A percentile compares a stretch with the other conserved stretches of the same genome.
phyloP scores from a whole-genome alignment of 2,797 vertebrate species.

The Holocentrus rufus region DNA sequence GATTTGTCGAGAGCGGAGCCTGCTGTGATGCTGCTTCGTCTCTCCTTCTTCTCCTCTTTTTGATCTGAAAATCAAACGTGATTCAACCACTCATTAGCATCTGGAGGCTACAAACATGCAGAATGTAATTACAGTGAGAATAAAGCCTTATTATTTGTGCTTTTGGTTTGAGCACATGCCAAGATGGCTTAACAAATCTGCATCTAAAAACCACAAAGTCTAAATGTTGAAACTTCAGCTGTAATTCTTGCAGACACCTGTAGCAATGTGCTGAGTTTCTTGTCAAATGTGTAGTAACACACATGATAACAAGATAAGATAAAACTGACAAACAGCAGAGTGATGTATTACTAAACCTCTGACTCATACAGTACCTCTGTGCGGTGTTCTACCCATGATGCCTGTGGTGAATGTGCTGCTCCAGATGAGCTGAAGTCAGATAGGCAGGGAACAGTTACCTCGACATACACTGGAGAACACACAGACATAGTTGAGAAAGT shows the following conservation, averaged over 20 bases:
- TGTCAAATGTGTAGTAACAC: neutral
- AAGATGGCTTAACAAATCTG: neutral
- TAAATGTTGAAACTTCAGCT: slow-evolving; percentile 1
- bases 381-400: slow-evolving; percentile 86
- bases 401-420: slow-evolving; percentile 62
- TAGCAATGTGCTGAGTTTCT: neutral
- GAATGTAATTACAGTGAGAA: slow-evolving; percentile 49
- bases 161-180: neutral
- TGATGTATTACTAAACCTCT: neutral
- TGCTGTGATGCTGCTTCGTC: slow-evolving; percentile 80
- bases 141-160: slow-evolving; percentile 21
- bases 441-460: slow-evolving; percentile 41
- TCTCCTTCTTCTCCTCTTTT: slow-evolving; percentile 88
- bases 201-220: neutral
- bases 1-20: slow-evolving; percentile 83
- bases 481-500: slow-evolving; percentile 19
- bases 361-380: slow-evolving; percentile 84
- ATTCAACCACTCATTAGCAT: slow-evolving; percentile 57
- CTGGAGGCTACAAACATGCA: slow-evolving; percentile 38
- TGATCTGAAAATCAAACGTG: slow-evolving; percentile 85
- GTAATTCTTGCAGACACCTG: neutral
- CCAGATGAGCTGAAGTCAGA: slow-evolving; percentile 68
- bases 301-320: neutral
- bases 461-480: slow-evolving; percentile 40
- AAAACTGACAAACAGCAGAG: neutral